Conservation (phyloP, 2,888 invertebrate species). For the Patella depressa region DNA sequence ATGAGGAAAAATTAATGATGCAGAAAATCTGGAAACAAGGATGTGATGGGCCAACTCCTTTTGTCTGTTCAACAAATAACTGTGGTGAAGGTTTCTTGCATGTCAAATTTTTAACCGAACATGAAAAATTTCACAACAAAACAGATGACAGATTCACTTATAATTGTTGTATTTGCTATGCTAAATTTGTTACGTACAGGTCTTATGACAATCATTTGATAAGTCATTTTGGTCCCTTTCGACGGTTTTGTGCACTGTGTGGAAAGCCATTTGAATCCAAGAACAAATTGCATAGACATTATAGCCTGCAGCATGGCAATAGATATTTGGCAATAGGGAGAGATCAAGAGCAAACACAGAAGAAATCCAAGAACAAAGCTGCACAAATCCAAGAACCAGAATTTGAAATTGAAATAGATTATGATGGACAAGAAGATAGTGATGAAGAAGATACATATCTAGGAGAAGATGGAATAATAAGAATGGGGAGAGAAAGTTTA, state of each 20-base stretch:
- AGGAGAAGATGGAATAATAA: too few relatives aligned
- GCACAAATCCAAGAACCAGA: neutral
- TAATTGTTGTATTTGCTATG: neutral
- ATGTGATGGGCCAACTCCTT: too few relatives aligned
- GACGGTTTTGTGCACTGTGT: neutral
- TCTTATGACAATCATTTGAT: neutral
- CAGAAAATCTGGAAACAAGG: too few relatives aligned
- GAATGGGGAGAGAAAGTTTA: too few relatives aligned
- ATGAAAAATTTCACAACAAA: neutral
- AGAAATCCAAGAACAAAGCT: too few relatives aligned
- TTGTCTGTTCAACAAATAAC: neutral
- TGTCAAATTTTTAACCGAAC: neutral
- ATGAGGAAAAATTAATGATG: too few relatives aligned
- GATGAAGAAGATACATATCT: too few relatives aligned
- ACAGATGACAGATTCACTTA: neutral
- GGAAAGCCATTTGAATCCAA: neutral
- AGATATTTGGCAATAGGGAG: too few relatives aligned
- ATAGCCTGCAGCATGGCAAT: too few relatives aligned
- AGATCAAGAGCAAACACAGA: too few relatives aligned
- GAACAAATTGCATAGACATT: neutral
- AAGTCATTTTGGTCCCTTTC: neutral
- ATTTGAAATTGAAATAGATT: conserved; percentile 7
- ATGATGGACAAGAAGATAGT: neutral
- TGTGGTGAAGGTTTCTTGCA: conserved; percentile 4
- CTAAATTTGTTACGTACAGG: neutral